These are phyloP conservation scores for Thereva nobilitata DNA, from an alignment of 2,888 invertebrate species.

Conservation along the genomic window DNA sequence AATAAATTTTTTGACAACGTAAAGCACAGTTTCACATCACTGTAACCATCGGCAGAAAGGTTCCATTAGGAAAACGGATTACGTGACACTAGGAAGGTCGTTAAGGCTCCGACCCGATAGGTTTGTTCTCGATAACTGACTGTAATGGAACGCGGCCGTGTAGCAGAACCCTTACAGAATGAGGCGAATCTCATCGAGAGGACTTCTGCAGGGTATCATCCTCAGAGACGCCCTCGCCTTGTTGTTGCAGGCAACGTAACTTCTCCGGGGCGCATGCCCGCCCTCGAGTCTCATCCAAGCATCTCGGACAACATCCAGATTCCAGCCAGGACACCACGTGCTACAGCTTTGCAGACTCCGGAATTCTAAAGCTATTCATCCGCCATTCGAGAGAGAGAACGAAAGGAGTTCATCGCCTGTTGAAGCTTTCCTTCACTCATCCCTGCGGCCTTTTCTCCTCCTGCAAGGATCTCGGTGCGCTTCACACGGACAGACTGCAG, in stretches of 20 bases:
- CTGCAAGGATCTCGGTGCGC: too few relatives aligned
- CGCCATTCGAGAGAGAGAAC: too few relatives aligned
- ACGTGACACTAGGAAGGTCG: slow-evolving; percentile 9
- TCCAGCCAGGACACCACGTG: neutral
- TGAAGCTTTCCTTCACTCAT: too few relatives aligned
- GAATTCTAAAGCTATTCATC: too few relatives aligned
- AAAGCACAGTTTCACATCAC: slow-evolving; percentile 15
- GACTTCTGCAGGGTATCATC: slow-evolving; percentile 15
- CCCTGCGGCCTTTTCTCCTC: too few relatives aligned
- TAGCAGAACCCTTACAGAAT: slow-evolving; percentile 13
- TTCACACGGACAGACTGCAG: too few relatives aligned
- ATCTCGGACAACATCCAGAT: slow-evolving; percentile 2
- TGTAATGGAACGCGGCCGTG: slow-evolving; percentile 13
- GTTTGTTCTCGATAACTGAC: slow-evolving; percentile 24
- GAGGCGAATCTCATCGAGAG: slow-evolving; percentile 14
- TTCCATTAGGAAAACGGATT: slow-evolving; percentile 9
- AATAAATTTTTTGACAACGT: neutral
- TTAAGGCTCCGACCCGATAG: slow-evolving; percentile 17
- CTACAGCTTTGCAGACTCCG: neutral
- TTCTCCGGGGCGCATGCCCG: neutral
- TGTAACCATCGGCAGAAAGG: neutral
- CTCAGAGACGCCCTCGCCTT: slow-evolving; percentile 13
- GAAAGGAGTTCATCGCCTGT: too few relatives aligned
- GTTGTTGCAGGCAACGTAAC: slow-evolving; percentile 13
- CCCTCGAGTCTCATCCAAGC: slow-evolving; percentile 7